phyloP scores from a whole-genome alignment of 2,797 vertebrate species.

The Falco biarmicus region DNA sequence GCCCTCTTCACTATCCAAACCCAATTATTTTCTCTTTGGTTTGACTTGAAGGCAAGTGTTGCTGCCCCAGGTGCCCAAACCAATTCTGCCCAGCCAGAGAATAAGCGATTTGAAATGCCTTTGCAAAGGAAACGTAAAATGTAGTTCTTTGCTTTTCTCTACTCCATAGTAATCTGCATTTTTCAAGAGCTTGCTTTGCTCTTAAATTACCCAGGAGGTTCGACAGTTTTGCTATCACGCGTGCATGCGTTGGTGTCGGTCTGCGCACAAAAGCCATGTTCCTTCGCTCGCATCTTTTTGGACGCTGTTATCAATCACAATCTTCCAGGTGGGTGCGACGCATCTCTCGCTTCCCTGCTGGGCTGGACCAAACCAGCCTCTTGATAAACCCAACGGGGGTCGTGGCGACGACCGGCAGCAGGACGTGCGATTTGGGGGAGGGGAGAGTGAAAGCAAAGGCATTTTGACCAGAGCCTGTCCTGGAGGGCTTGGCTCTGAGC shows the following conservation, averaged over 20 bases:
- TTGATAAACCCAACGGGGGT: fast-evolving
- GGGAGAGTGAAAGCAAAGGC: background rate
- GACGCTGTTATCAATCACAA: fast-evolving
- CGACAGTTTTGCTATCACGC: constrained; percentile 78
- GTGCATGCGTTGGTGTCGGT: constrained; percentile 88
- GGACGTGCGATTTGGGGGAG: background rate
- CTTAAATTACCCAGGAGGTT: constrained; percentile 30
- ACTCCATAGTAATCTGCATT: constrained; percentile 69
- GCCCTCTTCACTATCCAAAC: background rate
- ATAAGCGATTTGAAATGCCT: constrained; percentile 36
- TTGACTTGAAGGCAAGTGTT: background rate
- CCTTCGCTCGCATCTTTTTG: constrained; percentile 80
- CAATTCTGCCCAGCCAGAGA: constrained; percentile 30
- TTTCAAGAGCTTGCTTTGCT: constrained; percentile 70
- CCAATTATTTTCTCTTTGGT: background rate
- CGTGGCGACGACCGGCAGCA: background rate
- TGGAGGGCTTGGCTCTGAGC: background rate
- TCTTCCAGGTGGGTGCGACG: fast-evolving
- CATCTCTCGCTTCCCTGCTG: fast-evolving
- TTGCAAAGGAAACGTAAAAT: constrained; percentile 61
- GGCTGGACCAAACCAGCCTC: fast-evolving
- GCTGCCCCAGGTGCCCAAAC: background rate
- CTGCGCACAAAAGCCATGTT: constrained; percentile 94
- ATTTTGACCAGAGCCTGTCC: fast-evolving
- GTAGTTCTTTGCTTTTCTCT: constrained; percentile 80